phyloP scores from a whole-genome alignment of 2,888 invertebrate species.

The Loripinus fragilis region DNA sequence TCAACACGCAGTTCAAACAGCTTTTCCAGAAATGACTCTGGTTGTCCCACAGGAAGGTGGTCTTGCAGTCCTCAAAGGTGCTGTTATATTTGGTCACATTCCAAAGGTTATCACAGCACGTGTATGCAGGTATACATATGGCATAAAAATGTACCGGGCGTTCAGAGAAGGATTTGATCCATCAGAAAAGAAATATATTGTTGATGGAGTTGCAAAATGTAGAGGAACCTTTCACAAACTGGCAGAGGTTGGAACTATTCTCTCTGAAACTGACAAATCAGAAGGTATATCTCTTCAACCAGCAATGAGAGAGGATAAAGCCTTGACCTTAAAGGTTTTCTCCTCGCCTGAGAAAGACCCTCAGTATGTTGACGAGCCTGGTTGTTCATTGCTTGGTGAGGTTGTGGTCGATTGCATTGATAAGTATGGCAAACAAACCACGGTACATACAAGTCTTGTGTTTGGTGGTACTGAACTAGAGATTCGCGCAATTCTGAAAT shows the following conservation, averaged over 20 bases:
- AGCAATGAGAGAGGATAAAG: not conserved
- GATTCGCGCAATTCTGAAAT: conserved; percentile 35
- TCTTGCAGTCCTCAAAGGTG: conserved; percentile 48
- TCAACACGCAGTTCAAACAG: conserved; percentile 22
- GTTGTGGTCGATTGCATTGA: conserved; percentile 36
- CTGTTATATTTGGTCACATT: conserved; percentile 52
- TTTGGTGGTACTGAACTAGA: conserved; percentile 58
- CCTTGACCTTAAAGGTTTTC: conserved; percentile 32
- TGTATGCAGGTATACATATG: conserved; percentile 47
- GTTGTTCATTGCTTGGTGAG: conserved; percentile 33
- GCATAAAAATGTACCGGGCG: not conserved
- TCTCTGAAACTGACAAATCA: conserved; percentile 17
- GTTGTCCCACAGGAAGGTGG: conserved; percentile 51
- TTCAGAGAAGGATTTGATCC: conserved; percentile 26
- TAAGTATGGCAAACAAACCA: conserved; percentile 26
- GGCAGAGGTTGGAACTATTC: conserved; percentile 35
- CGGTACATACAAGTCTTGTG: conserved; percentile 36
- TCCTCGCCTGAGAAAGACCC: conserved; percentile 41
- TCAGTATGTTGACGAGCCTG: conserved; percentile 35
- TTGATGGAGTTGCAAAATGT: conserved; percentile 15
- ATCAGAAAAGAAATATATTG: conserved; percentile 7
- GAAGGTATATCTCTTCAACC: not conserved
- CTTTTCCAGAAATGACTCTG: conserved; percentile 32
- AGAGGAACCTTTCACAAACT: conserved; percentile 30
- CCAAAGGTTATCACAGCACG: conserved; percentile 32